Conservation (phyloP, 1,140 invertebrate species). For the Polypedilum pembai region DNA sequence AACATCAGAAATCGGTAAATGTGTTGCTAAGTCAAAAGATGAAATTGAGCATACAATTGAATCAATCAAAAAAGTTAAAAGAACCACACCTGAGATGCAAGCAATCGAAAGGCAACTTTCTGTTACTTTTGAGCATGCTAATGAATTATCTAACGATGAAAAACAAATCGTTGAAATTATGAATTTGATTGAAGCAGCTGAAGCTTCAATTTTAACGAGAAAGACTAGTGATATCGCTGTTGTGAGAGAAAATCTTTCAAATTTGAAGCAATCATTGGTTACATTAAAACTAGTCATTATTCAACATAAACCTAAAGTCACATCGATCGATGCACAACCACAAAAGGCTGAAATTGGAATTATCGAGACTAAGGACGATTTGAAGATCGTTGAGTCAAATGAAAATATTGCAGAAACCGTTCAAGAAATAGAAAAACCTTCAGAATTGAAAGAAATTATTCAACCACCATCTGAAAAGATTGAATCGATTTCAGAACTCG, state of each 20-base stretch:
- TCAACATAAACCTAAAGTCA: not conserved
- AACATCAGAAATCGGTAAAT: slow-evolving; percentile 29
- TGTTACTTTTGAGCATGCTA: not conserved
- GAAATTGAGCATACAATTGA: slow-evolving; percentile 33
- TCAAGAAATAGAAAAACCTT: not conserved
- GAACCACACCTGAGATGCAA: slow-evolving; percentile 31
- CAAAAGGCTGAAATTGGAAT: not conserved
- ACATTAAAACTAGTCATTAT: not conserved
- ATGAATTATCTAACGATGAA: not conserved
- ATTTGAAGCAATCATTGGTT: not conserved
- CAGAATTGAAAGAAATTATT: not conserved
- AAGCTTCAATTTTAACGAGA: not conserved
- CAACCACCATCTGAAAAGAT: not conserved
- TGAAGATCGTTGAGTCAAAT: not conserved
- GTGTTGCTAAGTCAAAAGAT: slow-evolving; percentile 29
- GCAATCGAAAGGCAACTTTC: slow-evolving; percentile 7
- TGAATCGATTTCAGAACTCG: not conserved
- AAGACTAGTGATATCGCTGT: not conserved
- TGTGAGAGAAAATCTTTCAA: not conserved
- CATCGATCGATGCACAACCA: not conserved
- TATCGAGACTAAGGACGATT: not conserved
- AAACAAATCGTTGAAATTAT: not conserved
- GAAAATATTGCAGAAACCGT: too few relatives aligned
- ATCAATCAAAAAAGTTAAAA: slow-evolving; percentile 33
- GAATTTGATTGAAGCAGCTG: not conserved